A percentile compares a stretch with the other conserved stretches of the same genome.
phyloP scores from a whole-genome alignment of 2,888 invertebrate genomes.

The Sericinus montela region DNA sequence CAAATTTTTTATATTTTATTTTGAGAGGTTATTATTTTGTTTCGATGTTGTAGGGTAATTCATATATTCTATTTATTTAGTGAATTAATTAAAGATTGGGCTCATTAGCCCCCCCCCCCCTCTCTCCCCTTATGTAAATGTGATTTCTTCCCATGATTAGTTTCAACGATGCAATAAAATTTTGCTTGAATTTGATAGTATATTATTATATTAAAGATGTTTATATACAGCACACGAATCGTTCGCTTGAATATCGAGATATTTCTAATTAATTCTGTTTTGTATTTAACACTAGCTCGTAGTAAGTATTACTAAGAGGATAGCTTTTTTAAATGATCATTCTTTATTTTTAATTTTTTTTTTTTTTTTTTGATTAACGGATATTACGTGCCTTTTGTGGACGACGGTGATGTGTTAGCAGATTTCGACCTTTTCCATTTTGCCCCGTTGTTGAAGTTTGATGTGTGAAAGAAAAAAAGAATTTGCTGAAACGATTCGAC shows the following conservation, averaged over 20 bases:
- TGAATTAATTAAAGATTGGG: slow-evolving; percentile 36
- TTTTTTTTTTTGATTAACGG: slow-evolving; percentile 47
- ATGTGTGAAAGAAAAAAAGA: too few species aligned
- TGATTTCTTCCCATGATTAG: neutral
- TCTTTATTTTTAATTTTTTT: too few species aligned
- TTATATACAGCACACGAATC: slow-evolving; percentile 49
- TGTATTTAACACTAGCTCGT: slow-evolving; percentile 43
- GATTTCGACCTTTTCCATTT: slow-evolving; percentile 40
- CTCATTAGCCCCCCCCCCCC: slow-evolving; percentile 13
- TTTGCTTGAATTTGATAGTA: neutral
- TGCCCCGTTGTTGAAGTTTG: slow-evolving; percentile 30
- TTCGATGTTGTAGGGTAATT: slow-evolving; percentile 62
- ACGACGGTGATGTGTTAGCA: slow-evolving; percentile 48
- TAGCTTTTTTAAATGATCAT: slow-evolving; percentile 69
- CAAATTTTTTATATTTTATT: slow-evolving; percentile 45
- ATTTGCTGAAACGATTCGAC: neutral
- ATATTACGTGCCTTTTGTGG: slow-evolving; percentile 70
- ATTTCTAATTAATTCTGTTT: slow-evolving; percentile 45
- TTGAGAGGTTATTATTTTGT: slow-evolving; percentile 39
- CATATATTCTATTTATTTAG: slow-evolving; percentile 76
- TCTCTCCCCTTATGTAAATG: slow-evolving; percentile 19
- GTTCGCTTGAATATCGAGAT: slow-evolving; percentile 45
- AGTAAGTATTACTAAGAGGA: slow-evolving; percentile 48
- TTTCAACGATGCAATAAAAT: slow-evolving; percentile 5
- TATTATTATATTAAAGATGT: slow-evolving; percentile 15